Base-by-base conservation (phyloP, 2,888 invertebrate species). In the Glyphotaelius pellucidus region DNA sequence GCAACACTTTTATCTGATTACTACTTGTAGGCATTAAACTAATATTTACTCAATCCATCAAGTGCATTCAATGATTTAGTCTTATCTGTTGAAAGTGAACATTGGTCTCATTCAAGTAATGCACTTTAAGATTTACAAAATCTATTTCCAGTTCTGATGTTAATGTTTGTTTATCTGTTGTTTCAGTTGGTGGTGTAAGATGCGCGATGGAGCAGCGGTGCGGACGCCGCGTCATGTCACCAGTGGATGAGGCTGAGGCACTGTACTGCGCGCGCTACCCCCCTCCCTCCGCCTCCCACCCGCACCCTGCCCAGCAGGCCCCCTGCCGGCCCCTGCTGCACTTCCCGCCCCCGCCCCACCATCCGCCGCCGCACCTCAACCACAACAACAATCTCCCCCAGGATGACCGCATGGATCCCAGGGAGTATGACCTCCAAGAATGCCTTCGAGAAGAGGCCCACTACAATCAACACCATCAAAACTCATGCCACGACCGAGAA, bases 261-360 rank as follows among this genome's bases (percentile, higher is more conserved):
- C 90, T 92, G 32, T 93, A 93, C 83, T 93, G 93, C 87, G 93
- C 90, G 38, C 90, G 93, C 30, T 93, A 93, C 85, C 91, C 89
- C 25, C 91, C 92, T 38, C 91, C 90, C n/a, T 47, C 87, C 15
- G 86, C 38, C n/a, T 19, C 52, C 15, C 88, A 89, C 30, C 86
- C 91, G 25, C 86, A 88, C 25, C 92, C 92, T 30, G 67, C 87
- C 80, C 93, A 93, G 86, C 91, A 90, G 47, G 86, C 92, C 32
- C 93, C 92, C 35, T 90, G 90, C 93, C 95, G 95, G 93, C 96
- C 96, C 92, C 95, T 95, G 96, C 96, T 98, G 95, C 97, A 97
- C 95, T 98, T 98, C 95, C 97, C 97, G 93, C 98, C 97, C 92
- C 97, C 98, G 94, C 97, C 97, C 93, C 97, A 97, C 93, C 97